phyloP scores from a whole-genome alignment of 2,888 invertebrate species.

The Clistopyga incitator region DNA sequence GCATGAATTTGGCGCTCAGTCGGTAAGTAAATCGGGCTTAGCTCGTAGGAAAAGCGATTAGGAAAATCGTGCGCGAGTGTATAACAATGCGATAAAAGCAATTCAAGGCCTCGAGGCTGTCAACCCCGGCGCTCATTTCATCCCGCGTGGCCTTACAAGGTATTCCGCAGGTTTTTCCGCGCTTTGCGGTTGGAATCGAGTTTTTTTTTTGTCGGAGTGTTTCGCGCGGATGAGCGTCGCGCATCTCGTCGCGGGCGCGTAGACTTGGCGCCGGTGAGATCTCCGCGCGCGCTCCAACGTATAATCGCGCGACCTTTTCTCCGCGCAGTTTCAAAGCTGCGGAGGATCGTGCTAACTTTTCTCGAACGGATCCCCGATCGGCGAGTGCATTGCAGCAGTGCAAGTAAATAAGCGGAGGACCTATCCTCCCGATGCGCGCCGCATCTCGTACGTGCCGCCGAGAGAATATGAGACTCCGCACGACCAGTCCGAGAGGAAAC shows the following conservation, averaged over 20 bases:
- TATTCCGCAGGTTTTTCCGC: constrained; percentile 56
- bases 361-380: constrained; percentile 35
- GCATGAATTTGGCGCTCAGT: neutral
- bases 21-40: neutral
- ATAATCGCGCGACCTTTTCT: too few species aligned
- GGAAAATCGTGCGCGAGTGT: neutral
- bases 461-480: constrained; percentile 55
- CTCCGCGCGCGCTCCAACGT: too few species aligned
- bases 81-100: constrained; percentile 4
- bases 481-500: constrained; percentile 70
- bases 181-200: constrained; percentile 61
- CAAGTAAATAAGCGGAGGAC: constrained; percentile 47
- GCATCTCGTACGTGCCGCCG: constrained; percentile 70
- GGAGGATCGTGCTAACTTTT: constrained; percentile 34
- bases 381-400: constrained; percentile 41
- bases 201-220: constrained; percentile 59
- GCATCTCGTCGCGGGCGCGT: constrained; percentile 33
- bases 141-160: constrained; percentile 65
- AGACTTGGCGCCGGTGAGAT: constrained; percentile 63
- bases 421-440: constrained; percentile 55
- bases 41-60: neutral
- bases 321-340: constrained; percentile 11
- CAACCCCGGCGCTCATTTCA: constrained; percentile 58
- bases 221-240: constrained; percentile 62
- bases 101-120: constrained; percentile 56